phyloP scores from a whole-genome alignment of 2,888 invertebrate species.

The Tubulanus polymorphus region DNA sequence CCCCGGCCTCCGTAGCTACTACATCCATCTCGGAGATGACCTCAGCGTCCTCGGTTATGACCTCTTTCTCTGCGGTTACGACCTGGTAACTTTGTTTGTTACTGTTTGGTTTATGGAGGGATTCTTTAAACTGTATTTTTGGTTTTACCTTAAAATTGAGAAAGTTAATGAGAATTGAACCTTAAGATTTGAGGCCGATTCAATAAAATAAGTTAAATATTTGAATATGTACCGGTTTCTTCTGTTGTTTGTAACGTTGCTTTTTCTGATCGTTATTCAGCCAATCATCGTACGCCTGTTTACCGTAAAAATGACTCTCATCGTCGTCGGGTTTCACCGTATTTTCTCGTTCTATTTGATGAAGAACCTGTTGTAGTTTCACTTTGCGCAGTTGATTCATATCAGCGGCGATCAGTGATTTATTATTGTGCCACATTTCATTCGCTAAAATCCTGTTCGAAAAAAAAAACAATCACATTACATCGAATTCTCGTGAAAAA shows the following conservation, averaged over 20 bases:
- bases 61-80: slow-evolving; percentile 3
- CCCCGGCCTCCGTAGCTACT: neutral
- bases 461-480: neutral
- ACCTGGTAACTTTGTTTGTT: neutral
- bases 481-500: neutral
- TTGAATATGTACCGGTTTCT: neutral
- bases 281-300: slow-evolving; percentile 43
- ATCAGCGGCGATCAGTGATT: slow-evolving; percentile 44
- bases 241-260: neutral
- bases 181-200: no score
- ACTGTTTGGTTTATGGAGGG: slow-evolving; percentile 24
- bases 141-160: neutral
- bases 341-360: slow-evolving; percentile 43
- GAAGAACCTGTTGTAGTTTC: slow-evolving; percentile 46
- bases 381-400: slow-evolving; percentile 41
- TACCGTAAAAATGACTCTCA: slow-evolving; percentile 30
- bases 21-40: neutral
- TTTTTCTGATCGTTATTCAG: slow-evolving; percentile 19
- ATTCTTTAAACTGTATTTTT: slow-evolving; percentile 19
- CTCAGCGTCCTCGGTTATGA: neutral
- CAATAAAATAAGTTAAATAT: no score
- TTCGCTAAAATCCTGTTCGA: slow-evolving; percentile 46
- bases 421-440: slow-evolving; percentile 51
- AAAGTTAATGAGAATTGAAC: neutral
- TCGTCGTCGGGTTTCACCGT: slow-evolving; percentile 36